Conservation (phyloP, 2,797 vertebrate species). For the Chaetodon trifasciatus region DNA sequence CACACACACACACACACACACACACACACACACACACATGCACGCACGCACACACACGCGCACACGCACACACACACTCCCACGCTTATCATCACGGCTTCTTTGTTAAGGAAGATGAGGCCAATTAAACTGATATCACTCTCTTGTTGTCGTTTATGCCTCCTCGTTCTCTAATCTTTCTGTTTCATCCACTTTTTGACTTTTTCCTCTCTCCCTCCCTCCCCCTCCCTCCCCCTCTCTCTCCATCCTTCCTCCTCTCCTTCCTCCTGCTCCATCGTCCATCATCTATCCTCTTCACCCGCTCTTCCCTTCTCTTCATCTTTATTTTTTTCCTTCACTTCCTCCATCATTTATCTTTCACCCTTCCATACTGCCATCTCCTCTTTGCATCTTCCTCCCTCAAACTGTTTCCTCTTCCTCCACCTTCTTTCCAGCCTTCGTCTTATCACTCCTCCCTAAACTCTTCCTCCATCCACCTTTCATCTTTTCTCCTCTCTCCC, state of each 20-base stretch:
- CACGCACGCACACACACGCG: slow-evolving; percentile 42
- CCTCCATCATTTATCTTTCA: background rate
- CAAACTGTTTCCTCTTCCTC: background rate
- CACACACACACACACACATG: slow-evolving; percentile 44
- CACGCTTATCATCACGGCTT: slow-evolving; percentile 73
- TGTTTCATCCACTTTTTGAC: slow-evolving; percentile 12
- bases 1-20: slow-evolving; percentile 61
- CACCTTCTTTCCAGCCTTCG: background rate
- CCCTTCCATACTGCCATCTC: too few relatives aligned
- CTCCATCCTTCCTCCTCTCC: background rate
- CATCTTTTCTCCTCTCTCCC: background rate
- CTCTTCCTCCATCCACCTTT: background rate
- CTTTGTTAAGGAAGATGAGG: slow-evolving; percentile 76
- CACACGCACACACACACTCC: slow-evolving; percentile 52
- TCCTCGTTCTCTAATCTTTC: slow-evolving; percentile 28
- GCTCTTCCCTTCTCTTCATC: background rate
- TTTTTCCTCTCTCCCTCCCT: background rate
- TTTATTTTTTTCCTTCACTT: background rate
- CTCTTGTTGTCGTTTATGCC: slow-evolving; percentile 58
- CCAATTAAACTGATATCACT: slow-evolving; percentile 79
- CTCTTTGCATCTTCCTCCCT: background rate
- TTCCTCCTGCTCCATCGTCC: background rate
- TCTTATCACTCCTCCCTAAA: background rate
- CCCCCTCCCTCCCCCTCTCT: background rate
- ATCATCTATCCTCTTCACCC: background rate